Conservation (phyloP, 2,113 vertebrate species). For the Dolichallabes microphthalmus region DNA sequence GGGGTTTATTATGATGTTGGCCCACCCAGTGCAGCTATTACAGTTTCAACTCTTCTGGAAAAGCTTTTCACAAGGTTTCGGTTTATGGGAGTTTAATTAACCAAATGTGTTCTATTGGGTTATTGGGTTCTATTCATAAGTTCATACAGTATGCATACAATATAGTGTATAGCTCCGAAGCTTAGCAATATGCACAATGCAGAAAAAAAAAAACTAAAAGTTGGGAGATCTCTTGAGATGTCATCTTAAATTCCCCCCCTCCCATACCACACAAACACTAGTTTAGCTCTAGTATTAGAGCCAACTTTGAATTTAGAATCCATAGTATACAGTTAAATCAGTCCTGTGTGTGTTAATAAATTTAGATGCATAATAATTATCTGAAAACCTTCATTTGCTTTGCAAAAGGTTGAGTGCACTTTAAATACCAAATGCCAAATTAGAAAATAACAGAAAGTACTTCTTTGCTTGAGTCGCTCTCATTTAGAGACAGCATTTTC, state of each 20-base stretch:
- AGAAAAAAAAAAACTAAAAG: not conserved
- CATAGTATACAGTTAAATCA: not conserved
- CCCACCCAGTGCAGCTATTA: no score
- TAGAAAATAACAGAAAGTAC: conserved; percentile 46
- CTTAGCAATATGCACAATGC: not conserved
- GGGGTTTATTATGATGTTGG: no score
- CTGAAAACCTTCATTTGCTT: conserved; percentile 12
- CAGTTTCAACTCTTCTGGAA: no score
- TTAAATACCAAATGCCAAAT: conserved; percentile 52
- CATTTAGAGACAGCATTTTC: conserved; percentile 67
- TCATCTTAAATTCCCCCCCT: not conserved
- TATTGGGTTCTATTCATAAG: no score
- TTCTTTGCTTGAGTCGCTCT: conserved; percentile 70
- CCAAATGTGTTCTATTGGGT: no score
- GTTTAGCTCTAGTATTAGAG: not conserved
- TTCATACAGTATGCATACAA: no score
- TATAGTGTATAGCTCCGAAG: not conserved
- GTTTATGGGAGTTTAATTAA: no score
- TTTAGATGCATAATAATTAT: not conserved
- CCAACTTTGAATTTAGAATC: not conserved
- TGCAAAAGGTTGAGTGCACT: conserved; percentile 61
- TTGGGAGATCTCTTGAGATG: not conserved
- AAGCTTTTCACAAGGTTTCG: no score
- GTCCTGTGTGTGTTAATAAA: conserved; percentile 3
- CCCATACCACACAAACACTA: not conserved